Percentiles rank a stretch among this genome's conserved stretches.
Conservation (phyloP, 2,797 vertebrate species). For the Parauchenoglanis punctatus region DNA sequence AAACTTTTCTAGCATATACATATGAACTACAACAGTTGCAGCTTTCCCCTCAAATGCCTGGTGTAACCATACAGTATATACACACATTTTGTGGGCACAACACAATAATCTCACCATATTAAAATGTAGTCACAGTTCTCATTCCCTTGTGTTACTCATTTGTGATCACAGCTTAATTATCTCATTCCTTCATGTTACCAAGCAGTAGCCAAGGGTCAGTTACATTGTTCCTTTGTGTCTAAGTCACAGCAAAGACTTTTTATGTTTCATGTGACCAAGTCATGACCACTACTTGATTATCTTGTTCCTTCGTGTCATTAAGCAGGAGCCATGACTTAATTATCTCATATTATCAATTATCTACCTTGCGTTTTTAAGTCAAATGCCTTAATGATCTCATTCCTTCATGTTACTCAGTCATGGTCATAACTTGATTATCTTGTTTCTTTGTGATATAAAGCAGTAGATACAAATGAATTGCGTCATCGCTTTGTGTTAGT, state of each 20-base stretch:
- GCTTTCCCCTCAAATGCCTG: too few species aligned
- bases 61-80: too few species aligned
- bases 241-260: background rate
- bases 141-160: background rate
- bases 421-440: background rate
- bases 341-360: too few species aligned
- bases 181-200: background rate
- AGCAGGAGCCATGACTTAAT: background rate
- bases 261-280: background rate
- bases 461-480: background rate
- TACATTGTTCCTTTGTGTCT: background rate
- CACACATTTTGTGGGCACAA: background rate
- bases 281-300: background rate
- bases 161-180: background rate
- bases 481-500: background rate
- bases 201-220: background rate
- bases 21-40: background rate
- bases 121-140: background rate
- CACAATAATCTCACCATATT: background rate
- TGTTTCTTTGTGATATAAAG: background rate
- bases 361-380: too few species aligned
- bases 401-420: background rate
- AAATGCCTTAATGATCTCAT: background rate
- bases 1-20: background rate
- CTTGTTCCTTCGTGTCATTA: background rate